A percentile compares a stretch with the other conserved stretches of the same genome.
phyloP scores from a whole-genome alignment of 2,113 vertebrate species.

The Prionailurus bengalensis region DNA sequence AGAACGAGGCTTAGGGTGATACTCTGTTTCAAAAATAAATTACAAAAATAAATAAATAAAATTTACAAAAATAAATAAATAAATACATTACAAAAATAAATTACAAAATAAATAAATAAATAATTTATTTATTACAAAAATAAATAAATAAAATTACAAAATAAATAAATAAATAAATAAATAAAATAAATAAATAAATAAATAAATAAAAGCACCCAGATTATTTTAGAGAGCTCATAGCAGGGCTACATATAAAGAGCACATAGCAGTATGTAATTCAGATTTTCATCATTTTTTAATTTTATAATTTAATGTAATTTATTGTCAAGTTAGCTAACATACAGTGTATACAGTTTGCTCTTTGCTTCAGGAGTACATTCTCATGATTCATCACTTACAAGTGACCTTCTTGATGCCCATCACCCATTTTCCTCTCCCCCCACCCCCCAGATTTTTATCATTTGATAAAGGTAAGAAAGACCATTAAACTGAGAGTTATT shows the following conservation, averaged over 20 bases:
- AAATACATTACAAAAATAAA: conserved; percentile 50
- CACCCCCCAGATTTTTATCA: not conserved
- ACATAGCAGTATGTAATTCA: not conserved
- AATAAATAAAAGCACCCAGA: conserved; percentile 36
- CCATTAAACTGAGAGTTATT: not conserved
- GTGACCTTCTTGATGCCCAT: too few species aligned
- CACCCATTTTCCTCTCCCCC: too few species aligned
- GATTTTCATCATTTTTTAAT: not conserved
- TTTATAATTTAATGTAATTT: too few species aligned
- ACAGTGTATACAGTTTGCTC: too few species aligned
- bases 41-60: too few species aligned
- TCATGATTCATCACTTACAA: too few species aligned
- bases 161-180: too few species aligned
- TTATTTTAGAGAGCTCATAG: conserved; percentile 44
- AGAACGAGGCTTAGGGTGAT: conserved; percentile 19
- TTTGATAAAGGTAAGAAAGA: conserved; percentile 22
- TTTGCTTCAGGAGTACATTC: too few species aligned
- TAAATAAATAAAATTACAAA: too few species aligned
- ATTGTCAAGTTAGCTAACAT: too few species aligned
- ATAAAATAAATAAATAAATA: conserved; percentile 56
- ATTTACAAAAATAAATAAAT: too few species aligned
- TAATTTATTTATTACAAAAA: not conserved
- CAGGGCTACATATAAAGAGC: not conserved
- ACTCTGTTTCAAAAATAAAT: conserved; percentile 27
- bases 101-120: conserved; percentile 33